Percentiles rank a stretch among this genome's conserved stretches.
These are phyloP conservation scores for Dermolepida albohirtum DNA, from an alignment of 2,888 invertebrate species.

Conservation along the genomic window DNA sequence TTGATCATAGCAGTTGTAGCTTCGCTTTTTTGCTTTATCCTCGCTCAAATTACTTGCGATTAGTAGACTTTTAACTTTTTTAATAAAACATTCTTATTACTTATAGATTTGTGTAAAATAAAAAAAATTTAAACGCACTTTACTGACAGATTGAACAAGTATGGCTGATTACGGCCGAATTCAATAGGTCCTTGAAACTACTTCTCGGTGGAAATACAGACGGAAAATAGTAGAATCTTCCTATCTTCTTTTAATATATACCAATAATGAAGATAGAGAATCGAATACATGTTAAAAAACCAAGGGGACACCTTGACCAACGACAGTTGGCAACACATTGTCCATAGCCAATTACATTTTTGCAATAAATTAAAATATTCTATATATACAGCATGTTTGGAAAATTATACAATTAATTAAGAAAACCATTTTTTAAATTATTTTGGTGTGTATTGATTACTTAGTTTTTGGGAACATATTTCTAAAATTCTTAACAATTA, in stretches of 20 bases:
- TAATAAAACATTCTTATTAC: constrained; percentile 22
- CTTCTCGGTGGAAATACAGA: neutral
- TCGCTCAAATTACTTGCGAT: neutral
- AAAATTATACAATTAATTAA: neutral
- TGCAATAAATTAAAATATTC: neutral
- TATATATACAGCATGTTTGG: neutral
- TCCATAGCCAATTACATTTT: constrained; percentile 8
- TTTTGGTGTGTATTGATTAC: neutral
- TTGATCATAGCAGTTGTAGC: constrained; percentile 40
- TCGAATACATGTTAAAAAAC: constrained; percentile 1
- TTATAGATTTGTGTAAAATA: neutral
- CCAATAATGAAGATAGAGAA: constrained; percentile 7
- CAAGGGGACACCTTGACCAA: constrained; percentile 19
- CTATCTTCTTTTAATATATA: neutral
- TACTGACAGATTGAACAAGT: constrained; percentile 40
- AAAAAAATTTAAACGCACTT: constrained; percentile 35
- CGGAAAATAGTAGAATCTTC: neutral
- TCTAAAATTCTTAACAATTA: too few species aligned
- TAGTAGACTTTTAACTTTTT: neutral
- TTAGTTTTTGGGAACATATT: neutral
- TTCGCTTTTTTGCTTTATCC: constrained; percentile 16
- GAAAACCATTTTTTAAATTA: too few species aligned
- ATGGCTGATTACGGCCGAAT: constrained; percentile 26
- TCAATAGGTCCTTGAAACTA: constrained; percentile 29
- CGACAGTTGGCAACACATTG: constrained; percentile 33